Conservation (phyloP, 1,140 invertebrate genomes). For the Magallana gigas region DNA sequence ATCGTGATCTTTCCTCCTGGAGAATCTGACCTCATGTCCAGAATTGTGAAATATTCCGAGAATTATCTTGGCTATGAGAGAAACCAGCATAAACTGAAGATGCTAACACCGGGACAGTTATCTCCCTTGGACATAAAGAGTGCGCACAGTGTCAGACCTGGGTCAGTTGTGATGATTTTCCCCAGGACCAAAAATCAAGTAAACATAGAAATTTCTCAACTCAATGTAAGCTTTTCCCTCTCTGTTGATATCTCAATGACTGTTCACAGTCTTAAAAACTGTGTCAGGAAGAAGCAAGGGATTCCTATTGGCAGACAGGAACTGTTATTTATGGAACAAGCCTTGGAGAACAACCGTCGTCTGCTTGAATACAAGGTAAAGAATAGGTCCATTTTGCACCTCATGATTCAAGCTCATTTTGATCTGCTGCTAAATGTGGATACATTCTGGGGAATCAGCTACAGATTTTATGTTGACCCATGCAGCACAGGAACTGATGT, state of each 20-base stretch:
- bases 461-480: constrained; percentile 70
- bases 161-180: constrained; percentile 67
- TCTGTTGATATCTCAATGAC: constrained; percentile 63
- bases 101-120: constrained; percentile 61
- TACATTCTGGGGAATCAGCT: constrained; percentile 73
- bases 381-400: constrained; percentile 64
- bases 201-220: constrained; percentile 68
- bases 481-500: constrained; percentile 70
- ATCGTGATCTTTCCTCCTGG: constrained; percentile 86
- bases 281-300: constrained; percentile 67
- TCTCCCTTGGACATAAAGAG: constrained; percentile 62
- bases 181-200: constrained; percentile 64
- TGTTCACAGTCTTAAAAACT: constrained; percentile 66
- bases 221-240: constrained; percentile 66
- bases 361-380: constrained; percentile 68
- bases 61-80: constrained; percentile 61
- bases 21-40: constrained; percentile 61
- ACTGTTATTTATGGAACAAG: constrained; percentile 67
- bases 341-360: constrained; percentile 67
- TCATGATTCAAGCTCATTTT: constrained; percentile 70
- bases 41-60: constrained; percentile 66
- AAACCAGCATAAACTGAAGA: constrained; percentile 65
- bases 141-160: constrained; percentile 60
- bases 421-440: constrained; percentile 71
- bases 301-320: constrained; percentile 69